Conservation (phyloP, 2,797 vertebrate genomes). For the Lophotriccus pileatus region DNA sequence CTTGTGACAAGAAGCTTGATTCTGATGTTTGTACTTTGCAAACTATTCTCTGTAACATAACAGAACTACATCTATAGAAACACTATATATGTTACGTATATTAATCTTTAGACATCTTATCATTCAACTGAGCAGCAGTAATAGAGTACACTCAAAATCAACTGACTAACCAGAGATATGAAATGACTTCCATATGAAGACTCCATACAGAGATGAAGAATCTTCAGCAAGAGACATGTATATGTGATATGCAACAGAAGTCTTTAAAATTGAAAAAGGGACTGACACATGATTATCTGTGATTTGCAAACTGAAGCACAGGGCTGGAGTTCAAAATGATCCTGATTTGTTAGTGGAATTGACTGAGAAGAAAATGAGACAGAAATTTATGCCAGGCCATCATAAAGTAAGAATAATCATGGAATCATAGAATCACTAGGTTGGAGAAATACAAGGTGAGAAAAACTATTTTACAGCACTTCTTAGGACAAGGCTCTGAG, state of each 20-base stretch:
- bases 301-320: neutral
- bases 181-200: neutral
- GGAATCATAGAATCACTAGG: neutral
- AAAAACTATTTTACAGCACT: neutral
- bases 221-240: neutral
- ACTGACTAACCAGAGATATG: neutral
- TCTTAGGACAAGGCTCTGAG: neutral
- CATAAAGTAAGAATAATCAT: neutral
- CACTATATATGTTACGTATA: too few relatives aligned
- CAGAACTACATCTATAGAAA: neutral
- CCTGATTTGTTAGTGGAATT: neutral
- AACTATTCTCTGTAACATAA: neutral
- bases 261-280: neutral
- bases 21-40: neutral
- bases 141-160: neutral
- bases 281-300: neutral
- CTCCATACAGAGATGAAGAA: neutral
- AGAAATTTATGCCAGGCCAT: neutral
- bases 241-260: neutral
- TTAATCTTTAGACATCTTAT: neutral
- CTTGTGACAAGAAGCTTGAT: neutral
- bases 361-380: neutral
- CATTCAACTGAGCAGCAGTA: neutral
- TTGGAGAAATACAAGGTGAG: neutral
- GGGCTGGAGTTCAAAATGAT: neutral